Base-by-base conservation (phyloP, 2,113 vertebrate genomes). In the Cyrtonyx montezumae region DNA sequence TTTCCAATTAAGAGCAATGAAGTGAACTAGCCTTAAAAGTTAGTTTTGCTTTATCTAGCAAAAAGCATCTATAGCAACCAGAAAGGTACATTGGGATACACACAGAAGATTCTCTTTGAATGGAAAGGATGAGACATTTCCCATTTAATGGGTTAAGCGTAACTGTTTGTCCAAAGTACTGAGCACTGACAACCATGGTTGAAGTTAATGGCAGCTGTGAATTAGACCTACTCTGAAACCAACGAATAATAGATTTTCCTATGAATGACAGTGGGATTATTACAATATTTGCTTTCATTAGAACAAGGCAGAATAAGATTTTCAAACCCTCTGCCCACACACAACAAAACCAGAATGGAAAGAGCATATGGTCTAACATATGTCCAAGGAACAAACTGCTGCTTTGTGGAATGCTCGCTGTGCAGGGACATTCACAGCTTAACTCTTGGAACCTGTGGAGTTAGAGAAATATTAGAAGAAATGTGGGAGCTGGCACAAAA, bases 301-400 rank as follows among this genome's bases (percentile, higher is more conserved):
- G 46, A 89, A 85, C 12, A 89, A 37, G 16, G 10, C 11, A 77
- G 34, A 67, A 36, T 42, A 53, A 87, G 34, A 84, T 85, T 82
- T 80, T 88, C n/a, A 67, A 92, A 68, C 18, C 49, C 42, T 91
- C 51, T 91, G 55, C 84, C 51, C 17, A 10, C 42, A 37, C 12
- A 36, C 46, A 79, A 82, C 79, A 87, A 83, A 89, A 58, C 6
- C 11, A 82, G 59, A 84, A 91, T 5, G 42, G 58, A 76, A 91
- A 92, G 73, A 94, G 56, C 87, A 83, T 74, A 95, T 68, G 78
- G 86, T 76, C 56, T 86, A 80, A 74, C 56, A 63, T 43, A 89
- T 51, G 75, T 56, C 56, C 65, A 67, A 93, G 65, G 84, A 94
- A 92, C 63, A 65, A 93, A 80, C 37, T 74, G 81, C 67, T 77